Conservation (phyloP, 2,888 invertebrate species). For the Orchesella flavescens region DNA sequence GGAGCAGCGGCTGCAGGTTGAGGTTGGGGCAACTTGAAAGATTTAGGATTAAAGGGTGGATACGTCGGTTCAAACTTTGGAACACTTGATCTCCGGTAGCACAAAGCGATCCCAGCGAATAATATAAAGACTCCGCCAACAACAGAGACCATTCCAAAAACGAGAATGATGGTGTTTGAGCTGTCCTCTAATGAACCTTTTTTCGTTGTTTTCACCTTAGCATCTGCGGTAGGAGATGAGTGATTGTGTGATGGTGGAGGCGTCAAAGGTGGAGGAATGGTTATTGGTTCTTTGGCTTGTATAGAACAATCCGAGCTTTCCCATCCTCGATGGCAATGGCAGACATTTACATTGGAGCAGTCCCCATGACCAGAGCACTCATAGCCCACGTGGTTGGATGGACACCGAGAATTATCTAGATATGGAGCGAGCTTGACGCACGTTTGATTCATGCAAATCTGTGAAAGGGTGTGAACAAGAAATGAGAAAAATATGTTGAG, state of each 20-base stretch:
- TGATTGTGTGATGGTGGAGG: slow-evolving; percentile 68
- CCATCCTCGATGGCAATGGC: slow-evolving; percentile 92
- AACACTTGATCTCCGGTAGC: slow-evolving; percentile 81
- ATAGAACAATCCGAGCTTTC: slow-evolving; percentile 90
- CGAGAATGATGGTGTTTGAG: slow-evolving; percentile 97
- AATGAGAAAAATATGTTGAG: slow-evolving; percentile 13
- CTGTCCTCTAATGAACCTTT: slow-evolving; percentile 90
- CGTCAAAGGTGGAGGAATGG: slow-evolving; percentile 70
- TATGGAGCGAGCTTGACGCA: slow-evolving; percentile 90
- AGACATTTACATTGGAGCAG: slow-evolving; percentile 93
- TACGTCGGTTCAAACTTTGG: slow-evolving; percentile 70
- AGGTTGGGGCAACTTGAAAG: slow-evolving; percentile 66
- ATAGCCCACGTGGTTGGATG: slow-evolving; percentile 88
- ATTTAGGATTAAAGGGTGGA: slow-evolving; percentile 71
- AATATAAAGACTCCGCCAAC: slow-evolving; percentile 99
- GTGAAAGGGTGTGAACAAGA: slow-evolving; percentile 61
- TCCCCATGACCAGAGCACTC: slow-evolving; percentile 96
- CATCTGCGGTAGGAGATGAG: slow-evolving; percentile 43
- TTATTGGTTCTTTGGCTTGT: slow-evolving; percentile 78
- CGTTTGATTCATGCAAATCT: slow-evolving; percentile 93
- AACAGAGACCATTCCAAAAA: slow-evolving; percentile 98
- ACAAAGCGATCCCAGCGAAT: slow-evolving; percentile 98
- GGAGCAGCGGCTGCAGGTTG: slow-evolving; percentile 32
- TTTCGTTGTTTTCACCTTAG: slow-evolving; percentile 62
- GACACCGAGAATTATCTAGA: slow-evolving; percentile 90